These are phyloP conservation scores for Amorpha juglandis DNA, from an alignment of 2,888 invertebrate species.

Conservation along the genomic window DNA sequence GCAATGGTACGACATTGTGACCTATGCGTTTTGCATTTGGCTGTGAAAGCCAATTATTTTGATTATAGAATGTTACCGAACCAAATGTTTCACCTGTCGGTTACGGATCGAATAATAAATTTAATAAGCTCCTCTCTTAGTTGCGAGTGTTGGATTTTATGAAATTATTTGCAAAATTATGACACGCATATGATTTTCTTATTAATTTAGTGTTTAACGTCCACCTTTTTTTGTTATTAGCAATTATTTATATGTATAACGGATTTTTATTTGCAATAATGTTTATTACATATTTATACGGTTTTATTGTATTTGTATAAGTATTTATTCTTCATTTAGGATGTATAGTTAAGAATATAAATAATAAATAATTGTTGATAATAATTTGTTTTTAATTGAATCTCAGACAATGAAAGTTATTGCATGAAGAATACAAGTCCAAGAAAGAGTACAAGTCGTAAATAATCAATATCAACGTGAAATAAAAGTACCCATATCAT, in stretches of 20 bases:
- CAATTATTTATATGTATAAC: neutral
- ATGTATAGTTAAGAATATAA: neutral
- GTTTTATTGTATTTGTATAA: neutral
- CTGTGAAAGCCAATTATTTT: slow-evolving; percentile 71
- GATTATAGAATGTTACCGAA: slow-evolving; percentile 59
- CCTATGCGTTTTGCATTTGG: slow-evolving; percentile 59
- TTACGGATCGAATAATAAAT: slow-evolving; percentile 67
- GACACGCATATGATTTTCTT: neutral
- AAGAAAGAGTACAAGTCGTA: neutral
- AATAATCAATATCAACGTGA: neutral
- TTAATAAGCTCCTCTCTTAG: slow-evolving; percentile 44
- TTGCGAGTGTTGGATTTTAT: neutral
- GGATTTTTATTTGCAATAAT: neutral
- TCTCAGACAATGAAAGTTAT: no score
- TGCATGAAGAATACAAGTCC: no score
- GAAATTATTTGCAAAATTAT: neutral
- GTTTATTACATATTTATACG: no score
- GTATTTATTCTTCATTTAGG: neutral
- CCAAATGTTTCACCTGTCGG: slow-evolving; percentile 62
- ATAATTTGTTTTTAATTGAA: neutral
- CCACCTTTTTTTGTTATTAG: neutral
- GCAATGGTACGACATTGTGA: slow-evolving; percentile 35
- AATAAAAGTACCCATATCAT: slow-evolving; percentile 1
- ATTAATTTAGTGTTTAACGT: neutral
- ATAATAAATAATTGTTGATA: slow-evolving; percentile 1